Percentiles rank a stretch among this genome's conserved stretches.
Conservation (phyloP, 2,113 vertebrate species). For the Acrocephalus kingi region DNA sequence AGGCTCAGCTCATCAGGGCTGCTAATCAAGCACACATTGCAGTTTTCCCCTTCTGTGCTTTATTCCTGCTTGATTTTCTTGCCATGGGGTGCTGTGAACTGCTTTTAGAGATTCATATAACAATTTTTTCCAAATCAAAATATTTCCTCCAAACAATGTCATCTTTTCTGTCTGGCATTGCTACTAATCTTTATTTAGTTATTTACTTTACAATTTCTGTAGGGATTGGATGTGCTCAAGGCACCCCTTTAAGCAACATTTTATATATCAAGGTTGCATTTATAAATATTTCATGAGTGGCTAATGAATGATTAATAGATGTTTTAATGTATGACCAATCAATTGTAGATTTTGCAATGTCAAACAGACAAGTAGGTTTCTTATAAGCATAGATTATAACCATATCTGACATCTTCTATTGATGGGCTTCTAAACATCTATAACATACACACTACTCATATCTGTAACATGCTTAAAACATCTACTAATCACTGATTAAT, state of each 20-base stretch:
- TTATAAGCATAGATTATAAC: conserved; percentile 60
- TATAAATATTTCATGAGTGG: conserved; percentile 64
- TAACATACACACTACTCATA: conserved; percentile 65
- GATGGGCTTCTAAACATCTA: conserved; percentile 57
- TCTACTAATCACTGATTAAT: conserved; percentile 57
- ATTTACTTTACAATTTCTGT: conserved; percentile 42
- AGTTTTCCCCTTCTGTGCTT: neutral
- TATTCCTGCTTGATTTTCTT: neutral
- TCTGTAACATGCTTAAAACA: conserved; percentile 62
- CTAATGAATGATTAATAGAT: conserved; percentile 69
- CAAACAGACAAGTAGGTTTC: conserved; percentile 47
- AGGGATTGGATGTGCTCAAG: conserved; percentile 37
- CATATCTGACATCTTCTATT: conserved; percentile 54
- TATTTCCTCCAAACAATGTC: conserved; percentile 2
- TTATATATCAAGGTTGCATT: conserved; percentile 68
- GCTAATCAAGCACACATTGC: neutral
- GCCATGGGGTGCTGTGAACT: neutral
- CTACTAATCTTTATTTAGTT: conserved; percentile 53
- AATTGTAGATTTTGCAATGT: conserved; percentile 36
- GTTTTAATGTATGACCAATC: conserved; percentile 65
- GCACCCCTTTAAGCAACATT: conserved; percentile 47
- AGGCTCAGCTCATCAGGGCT: neutral
- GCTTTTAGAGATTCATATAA: neutral
- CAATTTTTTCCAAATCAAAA: neutral
- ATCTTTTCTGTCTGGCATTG: neutral